Base-by-base conservation (phyloP, 2,888 invertebrate genomes). In the Brachyopa scutellaris region DNA sequence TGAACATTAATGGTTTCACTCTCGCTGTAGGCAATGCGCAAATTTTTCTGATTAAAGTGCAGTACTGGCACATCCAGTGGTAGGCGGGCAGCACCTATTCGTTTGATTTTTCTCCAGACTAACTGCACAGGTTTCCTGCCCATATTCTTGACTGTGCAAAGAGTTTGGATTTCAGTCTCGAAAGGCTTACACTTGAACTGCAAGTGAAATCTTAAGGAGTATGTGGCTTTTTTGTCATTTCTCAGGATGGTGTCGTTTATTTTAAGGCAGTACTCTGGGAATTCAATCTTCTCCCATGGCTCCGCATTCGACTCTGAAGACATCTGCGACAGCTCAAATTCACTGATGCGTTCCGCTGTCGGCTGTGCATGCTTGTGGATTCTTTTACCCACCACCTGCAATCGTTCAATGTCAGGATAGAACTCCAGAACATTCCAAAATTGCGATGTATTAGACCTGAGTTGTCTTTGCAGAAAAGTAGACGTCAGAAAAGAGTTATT, bases 351-450 rank as follows among this genome's bases (percentile, higher is more conserved):
- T n/a, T 69, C 57, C 11, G 49, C 40, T 2, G 11, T 1, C 6
- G 40, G 45, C 1, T 13, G 47, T 1, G n/a, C n/a, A 21, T 78
- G 78, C 19, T 70, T 78, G 9, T 64, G 64, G 7, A 78, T 72
- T 33, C 72, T 64, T 7, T 53, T 26, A 11, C 78, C 72, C 0
- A 78, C 15, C 2, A 78, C 59, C 42, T 78, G 40, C 7, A 78
- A 8, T 2, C n/a, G 3, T 33, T 66, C 72, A 21, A 45, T 72
- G 5, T 72, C 72, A 6, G 66, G 78, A 53, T 59, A 72, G 40
- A 59, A 72, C 11, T 66, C 59, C 2, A 78, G 6, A 11, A 66
- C 26, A 1, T 51, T 57, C 2, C 5, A 4, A 8, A 49, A 8
- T 2, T 64, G 29, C 2, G 2, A 2, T 7, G 9, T 0, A 0